Evolutionary conservation across 2,797 vertebrate species (phyloP), one percentile per base, ranked within the genome.

Genomic region (Spinus olivaceus): DNA sequence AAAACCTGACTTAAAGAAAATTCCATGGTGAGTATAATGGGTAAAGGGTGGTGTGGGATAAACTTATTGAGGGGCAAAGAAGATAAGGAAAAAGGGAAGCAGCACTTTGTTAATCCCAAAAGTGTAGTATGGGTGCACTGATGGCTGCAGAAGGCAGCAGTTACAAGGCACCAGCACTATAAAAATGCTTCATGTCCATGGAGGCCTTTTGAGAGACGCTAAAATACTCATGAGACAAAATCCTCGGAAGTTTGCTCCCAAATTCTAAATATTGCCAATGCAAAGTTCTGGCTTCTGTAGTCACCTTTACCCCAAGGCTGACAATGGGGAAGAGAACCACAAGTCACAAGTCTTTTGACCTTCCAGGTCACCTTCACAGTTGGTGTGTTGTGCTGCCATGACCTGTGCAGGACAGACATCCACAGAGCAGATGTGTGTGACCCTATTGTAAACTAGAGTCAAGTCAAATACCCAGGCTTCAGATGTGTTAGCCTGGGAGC

Each of bases 361-460:
- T 70, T 69, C 25, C 61, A 81, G 13, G 35, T 69, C 17, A 35
- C 71, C 28, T 51, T 69, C 54, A 33, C 6, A 11, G 57, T 7
- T 3, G 1, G 20, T 1, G 0, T 7, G 8, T 24, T 65, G 65
- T 3, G 3, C 30, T 65, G 33, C 46, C 24, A 11, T 47, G 81
- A 84, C 0, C 35, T 44, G 8, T 39, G 64, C 10, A 46, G 50
- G 72, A 57, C 65, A 64, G 57, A 46, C n/a, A 27, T 8, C 3
- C 39, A 28, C 35, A 41, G 66, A n/a, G n/a, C 14, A 65, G 42
- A 16, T 28, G 3, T 2, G 4, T 61, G 51, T 79, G 33, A 66
- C 11, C 22, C 27, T 44, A 1, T 0, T 32, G 33, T 20, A 57
- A 69, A 17, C 56, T 23, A 24, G 16, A 65, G 27, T 14, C 15